phyloP scores from a whole-genome alignment of 2,797 vertebrate species.

The Cossypha polioptera region DNA sequence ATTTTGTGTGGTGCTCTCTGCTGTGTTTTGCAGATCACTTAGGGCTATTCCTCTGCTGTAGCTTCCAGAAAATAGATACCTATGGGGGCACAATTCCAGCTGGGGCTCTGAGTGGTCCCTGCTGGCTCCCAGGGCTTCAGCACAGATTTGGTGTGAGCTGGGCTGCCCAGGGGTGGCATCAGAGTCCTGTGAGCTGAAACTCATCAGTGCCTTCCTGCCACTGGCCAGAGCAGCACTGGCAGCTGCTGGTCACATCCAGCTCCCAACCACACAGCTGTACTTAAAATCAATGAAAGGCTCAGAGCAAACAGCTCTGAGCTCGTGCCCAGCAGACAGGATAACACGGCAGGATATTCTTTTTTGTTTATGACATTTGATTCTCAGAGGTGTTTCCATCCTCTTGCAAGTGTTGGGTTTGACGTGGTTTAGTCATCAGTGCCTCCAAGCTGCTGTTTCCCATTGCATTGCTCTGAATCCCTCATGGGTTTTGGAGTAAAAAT shows the following conservation, averaged over 20 bases:
- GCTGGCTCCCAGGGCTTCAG: not conserved
- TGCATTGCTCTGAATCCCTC: not conserved
- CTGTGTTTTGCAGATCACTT: not conserved
- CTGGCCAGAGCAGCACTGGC: not conserved
- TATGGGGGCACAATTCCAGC: rapidly evolving
- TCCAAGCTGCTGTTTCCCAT: not conserved
- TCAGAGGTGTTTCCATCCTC: not conserved
- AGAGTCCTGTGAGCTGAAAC: not conserved
- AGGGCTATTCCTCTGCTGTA: not conserved
- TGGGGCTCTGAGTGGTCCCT: not conserved
- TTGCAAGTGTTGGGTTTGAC: not conserved
- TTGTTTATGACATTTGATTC: not conserved
- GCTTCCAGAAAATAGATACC: too few species aligned
- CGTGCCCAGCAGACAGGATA: rapidly evolving
- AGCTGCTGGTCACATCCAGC: not conserved
- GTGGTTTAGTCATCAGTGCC: not conserved
- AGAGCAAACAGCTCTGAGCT: not conserved
- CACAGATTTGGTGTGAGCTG: not conserved
- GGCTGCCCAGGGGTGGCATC: not conserved
- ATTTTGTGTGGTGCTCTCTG: not conserved
- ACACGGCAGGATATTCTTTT: rapidly evolving
- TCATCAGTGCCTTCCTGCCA: rapidly evolving
- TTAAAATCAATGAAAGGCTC: not conserved
- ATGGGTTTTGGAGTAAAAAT: slow-evolving; percentile 38
- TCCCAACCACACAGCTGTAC: not conserved